Evolutionary conservation across 2,113 vertebrate species (phyloP), one percentile per base, ranked within the genome.

Genomic region (Paratilapia polleni): DNA sequence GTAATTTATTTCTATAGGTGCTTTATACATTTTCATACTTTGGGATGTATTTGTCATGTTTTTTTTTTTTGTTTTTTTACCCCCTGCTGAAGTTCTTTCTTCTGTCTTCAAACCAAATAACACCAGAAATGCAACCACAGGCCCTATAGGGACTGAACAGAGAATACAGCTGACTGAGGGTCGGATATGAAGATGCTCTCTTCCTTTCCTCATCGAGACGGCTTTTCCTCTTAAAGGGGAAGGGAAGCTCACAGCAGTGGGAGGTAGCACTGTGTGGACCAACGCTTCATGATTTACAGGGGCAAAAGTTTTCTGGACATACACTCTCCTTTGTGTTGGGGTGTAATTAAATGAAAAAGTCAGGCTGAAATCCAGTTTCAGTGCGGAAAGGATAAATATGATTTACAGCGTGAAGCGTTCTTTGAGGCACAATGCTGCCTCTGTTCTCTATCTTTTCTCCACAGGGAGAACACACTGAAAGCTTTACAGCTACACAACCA

Each of bases 401-500:
- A 64, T 70, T 81, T 80, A 78, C 52, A 77, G 74, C 78, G 4
- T 64, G 77, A 79, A 88, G 84, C 83, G 84, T 81, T 87, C 76
- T 81, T 68, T 82, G 47, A 90, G 83, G 85, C 84, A 74, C 87
- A 82, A 87, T 90, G 91, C 91, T 94, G 93, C 94, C 88, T 90
- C 90, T 82, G 92, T 88, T 92, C 91, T 87, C 82, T 82, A 75
- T 75, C 79, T 78, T 83, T 81, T 79, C 90, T 92, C 86, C 84
- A 34, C 54, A 10, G 81, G 80, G 91, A 89, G 91, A 90, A 89
- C 63, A 86, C 86, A 79, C 81, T 88, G 89, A 96, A 95, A 96
- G 97, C 96, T 97, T 97, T 97, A 97, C 96, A 96, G 96, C 96
- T 97, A 96, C 95, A 93, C 96, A 96, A 97, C 97, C 96, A 97